Evolutionary conservation across 2,888 invertebrate species (phyloP), one percentile per base, ranked within the genome.

Genomic region (Cerastis rubricosa): DNA sequence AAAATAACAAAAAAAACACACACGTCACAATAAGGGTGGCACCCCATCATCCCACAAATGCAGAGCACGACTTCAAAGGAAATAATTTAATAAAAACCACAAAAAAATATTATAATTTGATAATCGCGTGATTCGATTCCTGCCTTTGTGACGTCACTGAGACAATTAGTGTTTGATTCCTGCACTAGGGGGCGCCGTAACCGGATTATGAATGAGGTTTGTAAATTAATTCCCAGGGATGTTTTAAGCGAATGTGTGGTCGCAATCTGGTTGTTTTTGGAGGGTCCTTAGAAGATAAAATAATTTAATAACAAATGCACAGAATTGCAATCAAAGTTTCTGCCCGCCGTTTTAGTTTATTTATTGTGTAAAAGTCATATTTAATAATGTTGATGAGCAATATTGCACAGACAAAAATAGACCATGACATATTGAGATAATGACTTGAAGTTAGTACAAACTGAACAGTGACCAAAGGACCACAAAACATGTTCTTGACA

Each of bases 121-220:
- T 95, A 93, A 95, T 89, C 88, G 91, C 87, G 88, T 93, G 91
- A 95, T 94, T 92, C 87, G 90, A 94, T 94, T 94, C 91, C 78
- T 87, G 89, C 89, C 92, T 94, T 91, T 94, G 92, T 94, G 94
- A 94, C 91, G 93, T 93, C 92, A 93, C 87, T 86, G 80, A 80
- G 71, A 81, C 89, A 92, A 92, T 93, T 93, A 92, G 92, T 91
- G 85, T 87, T 85, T 89, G 89, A 90, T 91, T 90, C 87, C 84
- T 84, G 86, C 88, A 85, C 87, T 85, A 88, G 91, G 89, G 90
- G 86, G 87, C 88, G 81, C 29, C 65, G 77, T 86, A 91, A 92
- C 74, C 86, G 81, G 89, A 91, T 93, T 90, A 92, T 85, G 76
- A 65, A 64, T 76, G 78, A 79, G 86, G 85, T 84, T 85, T 84